Evolutionary conservation across 2,797 vertebrate species (phyloP), one percentile per base, ranked within the genome.

Genomic region (Paratrypauchen microcephalus): DNA sequence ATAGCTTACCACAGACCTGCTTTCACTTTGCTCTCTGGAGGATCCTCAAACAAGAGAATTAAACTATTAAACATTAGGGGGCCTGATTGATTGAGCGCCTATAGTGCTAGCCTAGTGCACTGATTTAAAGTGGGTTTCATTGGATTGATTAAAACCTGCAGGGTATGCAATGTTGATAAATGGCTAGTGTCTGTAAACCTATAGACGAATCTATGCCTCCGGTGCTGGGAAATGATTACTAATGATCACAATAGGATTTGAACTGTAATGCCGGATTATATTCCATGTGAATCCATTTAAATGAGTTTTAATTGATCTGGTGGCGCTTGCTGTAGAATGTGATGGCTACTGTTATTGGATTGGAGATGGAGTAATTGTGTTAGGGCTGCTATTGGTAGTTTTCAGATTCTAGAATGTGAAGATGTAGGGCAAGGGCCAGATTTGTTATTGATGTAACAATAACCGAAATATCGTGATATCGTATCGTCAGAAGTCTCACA

Each of bases 221-320:
- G 55, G 86, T 80, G 54, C 77, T 73, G 81, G 76, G 76, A 87
- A 85, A 83, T 76, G 78, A 89, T 90, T 86, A 85, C 72, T 83
- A 88, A 90, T 84, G 87, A 89, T 84, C 81, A 81, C 79, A 75
- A 55, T 47, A 84, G 79, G 79, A 84, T 88, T 86, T 85, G 74
- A 72, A 84, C 80, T 77, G 75, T 76, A 73, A 77, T 70, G 63
- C 77, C 69, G 80, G 88, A 89, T 89, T 86, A 88, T 69, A 73
- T 85, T 85, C 62, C 86, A 80, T 65, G 70, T 60, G 70, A 71
- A 75, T 86, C 65, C 73, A 62, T 72, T 78, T 87, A 84, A 90
- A 83, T 86, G 83, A 71, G 77, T 89, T 90, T 86, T 85, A 88
- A 90, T 89, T 87, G 88, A 91, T 86, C 82, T 68, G 2, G 75